phyloP scores from a whole-genome alignment of 2,797 vertebrate species.

The Semaprochilodus insignis region DNA sequence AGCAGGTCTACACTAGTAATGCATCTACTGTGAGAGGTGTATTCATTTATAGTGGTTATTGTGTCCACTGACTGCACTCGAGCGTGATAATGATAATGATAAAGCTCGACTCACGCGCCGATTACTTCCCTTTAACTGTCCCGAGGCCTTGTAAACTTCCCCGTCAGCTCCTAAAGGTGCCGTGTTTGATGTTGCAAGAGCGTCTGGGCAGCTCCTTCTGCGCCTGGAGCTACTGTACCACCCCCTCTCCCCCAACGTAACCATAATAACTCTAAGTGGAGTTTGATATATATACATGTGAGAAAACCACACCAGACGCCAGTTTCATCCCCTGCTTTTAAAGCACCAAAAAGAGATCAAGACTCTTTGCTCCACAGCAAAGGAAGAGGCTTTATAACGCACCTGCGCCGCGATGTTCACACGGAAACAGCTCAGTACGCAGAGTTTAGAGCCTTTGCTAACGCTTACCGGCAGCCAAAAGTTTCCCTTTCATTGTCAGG shows the following conservation, averaged over 20 bases:
- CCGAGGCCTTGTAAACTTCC: constrained; percentile 62
- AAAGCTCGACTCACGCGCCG: no score
- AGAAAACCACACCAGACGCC: constrained; percentile 61
- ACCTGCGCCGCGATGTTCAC: background rate
- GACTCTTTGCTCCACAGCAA: background rate
- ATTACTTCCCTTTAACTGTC: background rate
- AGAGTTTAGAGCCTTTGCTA: no score
- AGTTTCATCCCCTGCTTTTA: constrained; percentile 49
- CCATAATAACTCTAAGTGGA: constrained; percentile 61
- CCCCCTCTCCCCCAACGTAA: constrained; percentile 14
- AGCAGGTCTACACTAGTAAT: no score
- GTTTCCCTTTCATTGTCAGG: no score
- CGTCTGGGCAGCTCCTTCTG: constrained; percentile 40
- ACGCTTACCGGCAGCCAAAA: no score
- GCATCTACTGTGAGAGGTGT: no score
- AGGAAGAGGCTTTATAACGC: constrained; percentile 44
- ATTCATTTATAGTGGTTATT: no score
- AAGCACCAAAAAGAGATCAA: constrained; percentile 26
- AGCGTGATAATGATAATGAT: no score
- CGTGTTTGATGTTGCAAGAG: constrained; percentile 59
- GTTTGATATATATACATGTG: constrained; percentile 60
- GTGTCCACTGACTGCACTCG: no score
- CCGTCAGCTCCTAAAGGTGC: constrained; percentile 44
- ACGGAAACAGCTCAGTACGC: background rate
- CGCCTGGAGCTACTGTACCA: constrained; percentile 52